Conservation (phyloP, 2,888 invertebrate genomes). For the Epinotia demarniana region DNA sequence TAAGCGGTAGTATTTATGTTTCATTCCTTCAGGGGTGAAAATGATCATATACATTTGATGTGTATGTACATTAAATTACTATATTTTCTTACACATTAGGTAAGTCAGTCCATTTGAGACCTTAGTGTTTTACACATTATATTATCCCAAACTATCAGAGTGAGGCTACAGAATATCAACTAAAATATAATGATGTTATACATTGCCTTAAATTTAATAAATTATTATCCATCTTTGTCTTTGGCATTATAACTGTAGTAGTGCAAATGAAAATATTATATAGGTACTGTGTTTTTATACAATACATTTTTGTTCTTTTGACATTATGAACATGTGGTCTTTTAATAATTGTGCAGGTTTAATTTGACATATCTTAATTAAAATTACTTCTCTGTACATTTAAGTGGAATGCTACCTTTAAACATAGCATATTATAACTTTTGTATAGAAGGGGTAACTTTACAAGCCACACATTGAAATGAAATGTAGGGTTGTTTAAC, state of each 20-base stretch:
- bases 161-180: background rate
- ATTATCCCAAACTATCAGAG: background rate
- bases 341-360: too few species aligned
- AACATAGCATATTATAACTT: background rate
- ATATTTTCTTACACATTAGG: slow-evolving; percentile 3
- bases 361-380: background rate
- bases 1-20: too few species aligned
- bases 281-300: too few species aligned
- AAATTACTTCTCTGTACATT: background rate
- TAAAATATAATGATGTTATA: background rate
- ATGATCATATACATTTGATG: background rate
- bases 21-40: background rate
- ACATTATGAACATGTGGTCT: too few species aligned
- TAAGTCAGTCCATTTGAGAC: background rate
- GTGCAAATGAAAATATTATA: background rate
- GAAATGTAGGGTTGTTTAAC: too few species aligned
- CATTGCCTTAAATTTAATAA: background rate
- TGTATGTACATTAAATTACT: background rate
- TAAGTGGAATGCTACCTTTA: background rate
- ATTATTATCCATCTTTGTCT: background rate
- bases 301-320: too few species aligned
- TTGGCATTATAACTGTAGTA: slow-evolving; percentile 20
- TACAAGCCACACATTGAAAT: background rate
- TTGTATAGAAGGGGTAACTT: too few species aligned
- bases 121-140: background rate